A percentile compares a stretch with the other conserved stretches of the same genome.
phyloP scores from a whole-genome alignment of 2,797 vertebrate genomes.

The Sternotherus odoratus region DNA sequence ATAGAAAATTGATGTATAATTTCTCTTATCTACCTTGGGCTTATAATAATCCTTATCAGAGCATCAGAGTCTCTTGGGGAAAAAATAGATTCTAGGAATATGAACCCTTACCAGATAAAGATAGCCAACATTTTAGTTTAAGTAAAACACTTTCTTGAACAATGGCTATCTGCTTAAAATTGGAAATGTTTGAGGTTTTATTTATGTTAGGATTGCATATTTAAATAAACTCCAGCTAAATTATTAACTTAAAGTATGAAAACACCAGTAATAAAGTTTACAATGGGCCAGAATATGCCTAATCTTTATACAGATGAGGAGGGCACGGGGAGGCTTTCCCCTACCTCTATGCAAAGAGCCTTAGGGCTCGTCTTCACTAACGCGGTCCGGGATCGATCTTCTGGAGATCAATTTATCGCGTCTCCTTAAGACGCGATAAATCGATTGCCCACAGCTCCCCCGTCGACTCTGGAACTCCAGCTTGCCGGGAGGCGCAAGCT shows the following conservation, averaged over 20 bases:
- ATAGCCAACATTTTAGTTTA: background rate
- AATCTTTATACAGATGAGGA: background rate
- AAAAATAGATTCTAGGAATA: background rate
- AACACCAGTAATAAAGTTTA: background rate
- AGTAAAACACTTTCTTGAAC: background rate
- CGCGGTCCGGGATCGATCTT: no score
- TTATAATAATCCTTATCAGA: background rate
- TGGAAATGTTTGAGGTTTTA: background rate
- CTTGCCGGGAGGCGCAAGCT: no score
- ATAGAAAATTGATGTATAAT: background rate
- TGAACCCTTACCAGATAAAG: fast-evolving
- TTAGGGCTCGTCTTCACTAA: no score
- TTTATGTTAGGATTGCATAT: background rate
- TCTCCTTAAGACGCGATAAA: no score
- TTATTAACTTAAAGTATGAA: background rate
- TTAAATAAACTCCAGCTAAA: background rate
- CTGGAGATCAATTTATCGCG: no score
- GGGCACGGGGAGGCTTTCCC: background rate
- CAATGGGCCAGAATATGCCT: background rate
- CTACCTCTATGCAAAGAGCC: background rate
- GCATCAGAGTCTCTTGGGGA: background rate
- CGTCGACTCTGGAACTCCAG: no score
- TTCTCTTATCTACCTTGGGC: background rate
- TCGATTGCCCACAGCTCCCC: no score
- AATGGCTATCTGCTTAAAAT: background rate